Evolutionary conservation across 2,888 invertebrate species (phyloP).

Genomic region (Temnothorax ravouxi): DNA sequence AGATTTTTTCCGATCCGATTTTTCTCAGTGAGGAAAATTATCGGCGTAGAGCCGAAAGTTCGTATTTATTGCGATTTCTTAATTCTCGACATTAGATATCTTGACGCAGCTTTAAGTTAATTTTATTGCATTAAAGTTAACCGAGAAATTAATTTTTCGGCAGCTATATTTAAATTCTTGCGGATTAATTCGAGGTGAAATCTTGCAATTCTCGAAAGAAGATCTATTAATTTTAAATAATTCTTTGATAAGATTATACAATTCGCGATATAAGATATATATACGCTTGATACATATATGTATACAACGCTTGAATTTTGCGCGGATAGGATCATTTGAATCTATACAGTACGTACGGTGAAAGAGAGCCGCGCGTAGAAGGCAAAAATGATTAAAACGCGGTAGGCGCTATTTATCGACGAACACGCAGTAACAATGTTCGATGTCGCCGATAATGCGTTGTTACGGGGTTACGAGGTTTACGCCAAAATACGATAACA

Average conservation of each 20-base stretch:
- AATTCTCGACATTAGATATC: not conserved
- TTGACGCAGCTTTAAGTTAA: not conserved
- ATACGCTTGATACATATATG: not conserved
- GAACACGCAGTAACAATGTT: constrained; percentile 35
- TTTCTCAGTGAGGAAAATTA: not conserved
- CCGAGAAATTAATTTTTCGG: no score
- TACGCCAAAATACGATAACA: constrained; percentile 48
- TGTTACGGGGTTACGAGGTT: constrained; percentile 51
- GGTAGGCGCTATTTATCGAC: constrained; percentile 36
- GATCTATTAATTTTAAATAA: not conserved
- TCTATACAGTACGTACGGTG: not conserved
- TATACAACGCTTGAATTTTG: not conserved
- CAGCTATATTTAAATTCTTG: no score
- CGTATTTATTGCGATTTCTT: not conserved
- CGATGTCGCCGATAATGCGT: constrained; percentile 48
- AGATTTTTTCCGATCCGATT: not conserved
- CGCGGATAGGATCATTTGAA: not conserved
- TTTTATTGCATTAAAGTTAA: not conserved
- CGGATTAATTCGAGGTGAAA: not conserved
- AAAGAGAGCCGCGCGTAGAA: not conserved
- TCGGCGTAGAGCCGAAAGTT: not conserved
- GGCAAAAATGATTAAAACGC: constrained; percentile 37
- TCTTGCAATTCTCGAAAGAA: not conserved
- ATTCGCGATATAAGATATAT: not conserved
- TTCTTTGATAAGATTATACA: not conserved